These are phyloP conservation scores for Drosophila bocki DNA, from an alignment of 1,140 invertebrate species.

Conservation along the genomic window DNA sequence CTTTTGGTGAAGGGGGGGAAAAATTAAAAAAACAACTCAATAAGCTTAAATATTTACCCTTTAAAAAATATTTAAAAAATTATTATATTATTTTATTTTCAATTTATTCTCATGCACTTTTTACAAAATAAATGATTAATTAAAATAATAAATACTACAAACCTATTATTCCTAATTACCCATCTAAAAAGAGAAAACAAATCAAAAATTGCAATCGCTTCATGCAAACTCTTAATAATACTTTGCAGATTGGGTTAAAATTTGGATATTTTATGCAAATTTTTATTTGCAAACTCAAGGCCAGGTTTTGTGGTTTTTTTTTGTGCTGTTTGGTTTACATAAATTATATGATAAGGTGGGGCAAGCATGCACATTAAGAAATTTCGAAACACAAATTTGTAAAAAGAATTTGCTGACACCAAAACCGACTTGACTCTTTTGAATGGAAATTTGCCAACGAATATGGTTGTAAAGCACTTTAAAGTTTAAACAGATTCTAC, in stretches of 20 bases:
- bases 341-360: slow-evolving; percentile 26
- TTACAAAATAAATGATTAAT: no score
- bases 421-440: not conserved
- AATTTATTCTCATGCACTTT: no score
- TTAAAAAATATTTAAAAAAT: no score
- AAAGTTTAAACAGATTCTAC: not conserved
- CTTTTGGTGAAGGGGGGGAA: not conserved
- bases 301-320: slow-evolving; percentile 15
- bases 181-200: slow-evolving; percentile 1
- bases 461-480: not conserved
- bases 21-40: not conserved
- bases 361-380: slow-evolving; percentile 18
- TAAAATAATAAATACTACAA: no score
- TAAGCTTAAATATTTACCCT: no score
- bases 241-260: slow-evolving; percentile 9
- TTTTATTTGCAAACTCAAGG: slow-evolving; percentile 23
- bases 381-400: slow-evolving; percentile 4
- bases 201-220: not conserved
- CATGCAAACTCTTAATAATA: slow-evolving; percentile 3
- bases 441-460: slow-evolving; percentile 1
- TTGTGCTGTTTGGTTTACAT: slow-evolving; percentile 5
- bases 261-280: slow-evolving; percentile 27
- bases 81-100: no score
- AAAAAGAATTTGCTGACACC: slow-evolving; percentile 15
- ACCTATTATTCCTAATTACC: not conserved